Percentiles rank a stretch among this genome's conserved stretches.
Evolutionary conservation across 2,797 vertebrate species (phyloP).

Genomic region (Rallus crepitans): DNA sequence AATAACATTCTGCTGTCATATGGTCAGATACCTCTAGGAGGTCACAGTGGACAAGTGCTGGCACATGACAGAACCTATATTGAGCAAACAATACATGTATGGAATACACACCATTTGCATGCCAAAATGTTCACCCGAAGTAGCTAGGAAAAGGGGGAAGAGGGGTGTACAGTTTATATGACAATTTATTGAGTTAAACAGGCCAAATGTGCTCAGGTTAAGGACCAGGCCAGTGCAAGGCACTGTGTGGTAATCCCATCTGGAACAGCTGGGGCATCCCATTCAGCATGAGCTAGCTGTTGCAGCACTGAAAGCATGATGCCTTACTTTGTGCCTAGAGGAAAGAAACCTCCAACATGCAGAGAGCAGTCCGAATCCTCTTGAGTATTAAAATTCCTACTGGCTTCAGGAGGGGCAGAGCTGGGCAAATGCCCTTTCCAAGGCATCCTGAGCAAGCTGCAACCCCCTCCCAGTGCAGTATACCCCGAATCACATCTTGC

Average conservation of each 20-base stretch:
- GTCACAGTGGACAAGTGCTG: neutral
- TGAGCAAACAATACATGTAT: neutral
- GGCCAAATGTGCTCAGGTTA: neutral
- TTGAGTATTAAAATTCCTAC: rapidly evolving
- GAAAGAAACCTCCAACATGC: neutral
- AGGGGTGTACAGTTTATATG: neutral
- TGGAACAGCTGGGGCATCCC: neutral
- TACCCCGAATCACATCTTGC: neutral
- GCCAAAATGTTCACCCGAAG: neutral
- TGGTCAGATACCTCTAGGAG: neutral
- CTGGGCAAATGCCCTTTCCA: neutral
- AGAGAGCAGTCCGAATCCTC: neutral
- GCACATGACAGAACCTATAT: neutral
- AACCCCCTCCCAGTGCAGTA: neutral
- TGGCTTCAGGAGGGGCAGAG: neutral
- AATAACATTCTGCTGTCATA: neutral
- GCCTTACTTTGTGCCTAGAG: neutral
- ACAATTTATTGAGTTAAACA: neutral
- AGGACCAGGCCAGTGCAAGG: neutral
- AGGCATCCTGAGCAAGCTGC: neutral
- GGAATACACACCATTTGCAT: neutral
- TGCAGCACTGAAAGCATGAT: neutral
- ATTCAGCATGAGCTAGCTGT: neutral
- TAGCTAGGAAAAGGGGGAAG: neutral
- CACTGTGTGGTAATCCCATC: neutral